Evolutionary conservation across 1,140 invertebrate genomes (phyloP).

Genomic region (Eufriesea mexicana): DNA sequence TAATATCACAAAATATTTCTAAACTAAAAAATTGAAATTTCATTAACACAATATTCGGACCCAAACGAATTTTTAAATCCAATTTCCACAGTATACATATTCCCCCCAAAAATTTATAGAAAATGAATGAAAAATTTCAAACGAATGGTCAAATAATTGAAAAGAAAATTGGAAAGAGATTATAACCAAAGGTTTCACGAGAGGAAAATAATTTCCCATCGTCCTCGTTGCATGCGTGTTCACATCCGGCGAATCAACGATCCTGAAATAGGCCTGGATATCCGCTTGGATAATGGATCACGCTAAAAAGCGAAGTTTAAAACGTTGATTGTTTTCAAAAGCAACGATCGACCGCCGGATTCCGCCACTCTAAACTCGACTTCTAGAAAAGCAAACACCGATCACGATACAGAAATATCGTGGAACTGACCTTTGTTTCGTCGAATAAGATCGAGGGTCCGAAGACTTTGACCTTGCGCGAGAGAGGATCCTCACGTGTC

Average conservation of each 20-base stretch:
- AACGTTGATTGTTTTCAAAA: conserved; percentile 16
- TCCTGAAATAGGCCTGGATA: background rate
- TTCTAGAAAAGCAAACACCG: conserved; percentile 46
- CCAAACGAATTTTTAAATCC: no score
- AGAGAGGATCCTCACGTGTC: conserved; percentile 10
- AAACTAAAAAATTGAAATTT: no score
- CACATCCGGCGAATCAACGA: background rate
- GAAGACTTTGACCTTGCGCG: conserved; percentile 22
- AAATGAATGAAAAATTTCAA: no score
- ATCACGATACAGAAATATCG: background rate
- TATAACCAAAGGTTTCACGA: background rate
- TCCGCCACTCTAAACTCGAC: conserved; percentile 36
- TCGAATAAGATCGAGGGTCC: conserved; percentile 29
- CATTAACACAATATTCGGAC: no score
- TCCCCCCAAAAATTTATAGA: no score
- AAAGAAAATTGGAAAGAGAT: no score
- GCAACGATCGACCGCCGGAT: background rate
- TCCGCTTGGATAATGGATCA: background rate
- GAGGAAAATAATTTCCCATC: background rate
- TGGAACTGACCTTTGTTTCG: conserved; percentile 30
- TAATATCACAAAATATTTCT: no score
- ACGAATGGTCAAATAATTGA: no score
- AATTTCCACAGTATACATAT: no score
- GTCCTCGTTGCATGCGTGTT: background rate
- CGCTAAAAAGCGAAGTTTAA: background rate